Percentiles rank a stretch among this genome's conserved stretches.
Conservation (phyloP, 2,797 vertebrate genomes). For the Acanthis flammea region DNA sequence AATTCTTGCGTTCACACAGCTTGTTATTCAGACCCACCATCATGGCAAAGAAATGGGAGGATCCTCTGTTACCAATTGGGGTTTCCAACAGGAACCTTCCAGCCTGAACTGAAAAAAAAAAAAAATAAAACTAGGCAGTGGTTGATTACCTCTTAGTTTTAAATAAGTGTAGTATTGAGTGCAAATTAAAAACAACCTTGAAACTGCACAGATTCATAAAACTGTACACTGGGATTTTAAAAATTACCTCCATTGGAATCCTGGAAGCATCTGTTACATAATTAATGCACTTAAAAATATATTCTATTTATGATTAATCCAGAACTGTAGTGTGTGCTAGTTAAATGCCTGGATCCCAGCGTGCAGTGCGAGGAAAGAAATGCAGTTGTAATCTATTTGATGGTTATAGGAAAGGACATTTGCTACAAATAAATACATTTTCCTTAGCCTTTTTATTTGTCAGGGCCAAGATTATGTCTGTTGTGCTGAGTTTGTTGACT, state of each 20-base stretch:
- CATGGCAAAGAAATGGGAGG: neutral
- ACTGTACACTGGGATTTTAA: conserved; percentile 46
- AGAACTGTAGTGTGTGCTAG: conserved; percentile 48
- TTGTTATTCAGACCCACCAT: neutral
- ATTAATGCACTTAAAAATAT: conserved; percentile 69
- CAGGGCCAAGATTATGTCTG: conserved; percentile 42
- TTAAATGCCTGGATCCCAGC: conserved; percentile 62
- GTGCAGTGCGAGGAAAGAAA: conserved; percentile 26
- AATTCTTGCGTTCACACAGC: rapidly evolving
- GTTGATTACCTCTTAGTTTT: conserved; percentile 1
- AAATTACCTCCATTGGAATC: conserved; percentile 62
- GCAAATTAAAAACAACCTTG: conserved; percentile 49
- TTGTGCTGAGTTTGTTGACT: conserved; percentile 57
- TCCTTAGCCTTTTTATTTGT: conserved; percentile 57
- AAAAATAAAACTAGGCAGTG: neutral
- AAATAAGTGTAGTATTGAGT: neutral
- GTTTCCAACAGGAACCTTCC: rapidly evolving
- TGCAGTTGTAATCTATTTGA: conserved; percentile 43
- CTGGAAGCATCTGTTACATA: conserved; percentile 69
- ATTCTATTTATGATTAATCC: conserved; percentile 67
- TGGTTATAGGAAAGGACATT: conserved; percentile 43
- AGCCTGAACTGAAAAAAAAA: neutral
- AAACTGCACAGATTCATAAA: conserved; percentile 21
- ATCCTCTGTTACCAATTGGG: neutral
- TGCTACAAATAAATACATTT: conserved; percentile 61